Evolutionary conservation across 2,113 vertebrate species (phyloP), one percentile per base, ranked within the genome.

Genomic region (Catharus fuscescens): DNA sequence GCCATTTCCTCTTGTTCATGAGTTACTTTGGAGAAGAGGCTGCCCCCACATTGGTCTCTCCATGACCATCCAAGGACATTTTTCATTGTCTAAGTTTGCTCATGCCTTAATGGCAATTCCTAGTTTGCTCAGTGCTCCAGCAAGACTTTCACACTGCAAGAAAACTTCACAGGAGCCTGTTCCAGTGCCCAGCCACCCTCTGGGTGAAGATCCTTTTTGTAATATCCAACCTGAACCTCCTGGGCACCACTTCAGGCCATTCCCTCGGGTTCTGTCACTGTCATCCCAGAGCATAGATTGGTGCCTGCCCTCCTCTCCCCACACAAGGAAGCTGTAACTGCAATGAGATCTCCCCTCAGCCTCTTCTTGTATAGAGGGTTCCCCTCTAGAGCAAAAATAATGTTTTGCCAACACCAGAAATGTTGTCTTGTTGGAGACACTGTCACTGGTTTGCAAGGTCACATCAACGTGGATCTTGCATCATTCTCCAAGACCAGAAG

Each of bases 341-440:
- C 52, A n/a, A 0, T 24, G 44, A 44, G 8, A 1, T 32, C 26
- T 66, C 2, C 3, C 23, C 26, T 73, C 32, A 24, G 23, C 15
- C n/a, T 6, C 2, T 52, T 10, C 53, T 38, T 10, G 2, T 2
- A 11, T 17, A 44, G 18, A 18, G 32, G 38, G 7, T 29, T 38
- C 32, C 10, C 60, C 19, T 88, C 38, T 6, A 38, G 60, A 52
- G 7, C 9, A 59, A 52, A 59, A 52, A 18, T 3, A 15, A 12
- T 6, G 4, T 32, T 76, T 57, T 77, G 9, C 20, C 21, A 74
- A 14, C 47, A 71, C 11, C 26, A 65, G 34, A 80, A 92, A 80
- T 23, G 9, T 48, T 26, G 32, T 4, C 23, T 60, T 32, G 48
- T 23, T 64, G 0, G 0, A 82, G 45, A 42, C 2, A 4, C 8